Evolutionary conservation across 2,888 invertebrate species (phyloP), one percentile per base, ranked within the genome.

Genomic region (Cantharis rustica): DNA sequence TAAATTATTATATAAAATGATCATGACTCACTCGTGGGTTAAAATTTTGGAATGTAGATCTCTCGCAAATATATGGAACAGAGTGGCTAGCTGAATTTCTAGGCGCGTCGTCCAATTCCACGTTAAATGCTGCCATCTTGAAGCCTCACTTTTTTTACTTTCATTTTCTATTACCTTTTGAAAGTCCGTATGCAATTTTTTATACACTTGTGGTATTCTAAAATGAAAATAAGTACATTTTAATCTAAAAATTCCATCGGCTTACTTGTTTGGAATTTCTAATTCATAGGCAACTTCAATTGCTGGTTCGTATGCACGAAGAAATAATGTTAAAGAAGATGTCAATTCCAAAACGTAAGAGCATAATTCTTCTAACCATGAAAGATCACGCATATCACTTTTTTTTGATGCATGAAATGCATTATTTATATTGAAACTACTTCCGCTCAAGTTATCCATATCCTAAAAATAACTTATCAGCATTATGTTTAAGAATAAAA

Each of bases 121-220:
- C 16, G 87, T 83, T 72, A 81, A 80, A 16, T 80, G 77, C 73
- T 82, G 82, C 5, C 86, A 75, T n/a, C 80, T 80, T 61, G 80
- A 75, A 74, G 75, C 79, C 74, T 85, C 80, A 10, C 76, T 66
- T 68, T 82, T 77, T 20, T 84, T 26, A 74, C 82, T 81, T 75
- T 84, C 79, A 62, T 79, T 81, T 70, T 82, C 80, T 68, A 87
- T 74, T 71, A 84, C 91, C 83, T 92, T 92, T 85, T 94, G 94
- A 76, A 97, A 85, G 81, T 91, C 90, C 13, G 94, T 93, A 80
- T 96, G 91, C 5, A 94, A 92, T 81, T 90, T 91, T 81, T 95
- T 95, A 87, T 97, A 97, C 79, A 95, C 91, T 79, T 91, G 91
- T 79, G 94, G 92, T 87, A 96, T 90, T 87, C 95, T 95, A 89